Evolutionary conservation across 2,113 vertebrate genomes (phyloP).

Genomic region (Sinocyclocheilus anophthalmus): DNA sequence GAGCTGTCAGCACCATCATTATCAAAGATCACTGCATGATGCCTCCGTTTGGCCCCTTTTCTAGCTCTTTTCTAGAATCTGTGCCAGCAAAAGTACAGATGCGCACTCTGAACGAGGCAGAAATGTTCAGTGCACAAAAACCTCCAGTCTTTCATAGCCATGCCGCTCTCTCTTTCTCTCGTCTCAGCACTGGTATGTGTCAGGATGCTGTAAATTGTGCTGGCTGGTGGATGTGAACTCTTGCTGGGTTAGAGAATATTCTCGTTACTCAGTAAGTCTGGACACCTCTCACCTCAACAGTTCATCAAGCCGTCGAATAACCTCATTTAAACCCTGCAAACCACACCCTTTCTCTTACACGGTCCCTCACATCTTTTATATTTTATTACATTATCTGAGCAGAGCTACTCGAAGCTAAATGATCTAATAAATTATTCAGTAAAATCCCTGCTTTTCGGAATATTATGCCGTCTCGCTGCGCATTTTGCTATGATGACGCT

Average conservation of each 20-base stretch:
- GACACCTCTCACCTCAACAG: conserved; percentile 51
- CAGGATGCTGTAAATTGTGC: conserved; percentile 74
- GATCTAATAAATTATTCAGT: conserved; percentile 28
- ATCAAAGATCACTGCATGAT: neutral
- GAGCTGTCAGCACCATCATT: conserved; percentile 61
- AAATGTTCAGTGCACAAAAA: neutral
- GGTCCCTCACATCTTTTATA: neutral
- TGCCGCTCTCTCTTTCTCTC: conserved; percentile 29
- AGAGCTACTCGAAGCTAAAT: conserved; percentile 15
- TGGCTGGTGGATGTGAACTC: conserved; percentile 71
- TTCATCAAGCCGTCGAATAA: neutral
- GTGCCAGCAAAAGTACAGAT: neutral
- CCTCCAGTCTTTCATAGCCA: neutral
- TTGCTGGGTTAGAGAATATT: conserved; percentile 74
- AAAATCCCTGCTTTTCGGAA: neutral
- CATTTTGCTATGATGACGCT: neutral
- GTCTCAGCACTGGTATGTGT: conserved; percentile 69
- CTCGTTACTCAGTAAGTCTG: conserved; percentile 55
- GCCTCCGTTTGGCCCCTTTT: neutral
- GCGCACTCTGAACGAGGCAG: neutral
- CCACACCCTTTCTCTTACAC: neutral
- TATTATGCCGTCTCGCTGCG: neutral
- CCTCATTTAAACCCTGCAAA: conserved; percentile 16
- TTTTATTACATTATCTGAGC: neutral
- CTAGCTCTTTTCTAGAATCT: neutral